These are phyloP conservation scores for Asobara japonica DNA, from an alignment of 1,140 invertebrate species.

Conservation along the genomic window DNA sequence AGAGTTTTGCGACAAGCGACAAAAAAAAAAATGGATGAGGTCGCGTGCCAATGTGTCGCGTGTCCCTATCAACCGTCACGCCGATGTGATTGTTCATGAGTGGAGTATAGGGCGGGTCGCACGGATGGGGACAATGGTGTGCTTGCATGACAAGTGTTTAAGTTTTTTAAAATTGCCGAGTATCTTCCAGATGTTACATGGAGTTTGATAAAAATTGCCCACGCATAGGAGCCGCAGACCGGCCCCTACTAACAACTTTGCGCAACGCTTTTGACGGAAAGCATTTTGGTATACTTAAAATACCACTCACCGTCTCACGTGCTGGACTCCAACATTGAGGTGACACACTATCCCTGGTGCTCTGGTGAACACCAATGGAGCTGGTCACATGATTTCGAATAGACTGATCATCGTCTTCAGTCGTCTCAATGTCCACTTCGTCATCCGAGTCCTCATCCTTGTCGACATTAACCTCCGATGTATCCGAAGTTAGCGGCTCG, in stretches of 20 bases:
- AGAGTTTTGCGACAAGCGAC: background rate
- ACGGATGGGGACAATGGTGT: conserved; percentile 13
- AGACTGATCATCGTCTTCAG: conserved; percentile 54
- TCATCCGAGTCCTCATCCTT: conserved; percentile 59
- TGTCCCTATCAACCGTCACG: conserved; percentile 25
- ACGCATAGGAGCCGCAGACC: no score
- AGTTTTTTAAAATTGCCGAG: conserved; percentile 5
- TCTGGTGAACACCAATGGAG: conserved; percentile 54
- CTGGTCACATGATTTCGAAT: conserved; percentile 45
- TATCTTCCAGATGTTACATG: conserved; percentile 11
- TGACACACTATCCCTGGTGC: conserved; percentile 51
- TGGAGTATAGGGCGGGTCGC: conserved; percentile 34
- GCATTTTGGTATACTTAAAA: no score
- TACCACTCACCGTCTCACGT: conserved; percentile 59
- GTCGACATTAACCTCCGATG: conserved; percentile 32
- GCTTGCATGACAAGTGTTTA: conserved; percentile 24
- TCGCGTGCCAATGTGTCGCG: conserved; percentile 34
- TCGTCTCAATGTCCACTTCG: conserved; percentile 64
- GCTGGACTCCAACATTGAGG: conserved; percentile 63
- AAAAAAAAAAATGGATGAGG: conserved; percentile 25
- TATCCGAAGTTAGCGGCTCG: conserved; percentile 44
- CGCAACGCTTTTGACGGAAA: no score
- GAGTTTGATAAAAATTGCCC: no score
- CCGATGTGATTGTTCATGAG: conserved; percentile 15
- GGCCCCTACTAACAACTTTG: no score